phyloP scores from a whole-genome alignment of 2,888 invertebrate genomes.

The Oxyteleia sp. region DNA sequence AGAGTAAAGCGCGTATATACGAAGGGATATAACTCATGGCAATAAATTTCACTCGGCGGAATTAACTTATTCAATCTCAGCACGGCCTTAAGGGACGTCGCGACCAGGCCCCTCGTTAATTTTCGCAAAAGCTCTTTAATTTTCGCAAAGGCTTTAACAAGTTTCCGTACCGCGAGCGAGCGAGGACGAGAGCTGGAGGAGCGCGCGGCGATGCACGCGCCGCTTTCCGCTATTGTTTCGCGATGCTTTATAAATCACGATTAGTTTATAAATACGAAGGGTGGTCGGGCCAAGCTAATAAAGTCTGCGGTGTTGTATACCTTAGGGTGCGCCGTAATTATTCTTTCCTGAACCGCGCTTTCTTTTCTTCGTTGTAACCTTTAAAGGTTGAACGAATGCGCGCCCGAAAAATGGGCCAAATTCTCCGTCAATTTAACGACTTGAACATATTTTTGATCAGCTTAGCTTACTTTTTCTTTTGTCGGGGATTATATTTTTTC shows the following conservation, averaged over 20 bases:
- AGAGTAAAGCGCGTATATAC: constrained; percentile 71
- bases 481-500: no score
- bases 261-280: constrained; percentile 84
- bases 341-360: constrained; percentile 57
- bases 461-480: no score
- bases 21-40: constrained; percentile 72
- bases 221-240: constrained; percentile 80
- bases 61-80: constrained; percentile 76
- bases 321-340: constrained; percentile 69
- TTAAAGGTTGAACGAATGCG: constrained; percentile 54
- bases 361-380: constrained; percentile 45
- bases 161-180: constrained; percentile 76
- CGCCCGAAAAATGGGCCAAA: no score
- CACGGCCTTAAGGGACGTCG: constrained; percentile 74
- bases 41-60: constrained; percentile 74
- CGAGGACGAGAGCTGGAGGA: constrained; percentile 73
- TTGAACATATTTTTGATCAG: no score
- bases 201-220: constrained; percentile 79
- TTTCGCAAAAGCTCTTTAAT: constrained; percentile 82
- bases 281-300: constrained; percentile 76
- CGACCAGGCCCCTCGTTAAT: constrained; percentile 77
- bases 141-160: constrained; percentile 82
- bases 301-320: constrained; percentile 74
- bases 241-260: constrained; percentile 85
- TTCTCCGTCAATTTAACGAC: no score